Evolutionary conservation across 2,888 invertebrate genomes (phyloP).

Genomic region (Sinohyriopsis cumingii): DNA sequence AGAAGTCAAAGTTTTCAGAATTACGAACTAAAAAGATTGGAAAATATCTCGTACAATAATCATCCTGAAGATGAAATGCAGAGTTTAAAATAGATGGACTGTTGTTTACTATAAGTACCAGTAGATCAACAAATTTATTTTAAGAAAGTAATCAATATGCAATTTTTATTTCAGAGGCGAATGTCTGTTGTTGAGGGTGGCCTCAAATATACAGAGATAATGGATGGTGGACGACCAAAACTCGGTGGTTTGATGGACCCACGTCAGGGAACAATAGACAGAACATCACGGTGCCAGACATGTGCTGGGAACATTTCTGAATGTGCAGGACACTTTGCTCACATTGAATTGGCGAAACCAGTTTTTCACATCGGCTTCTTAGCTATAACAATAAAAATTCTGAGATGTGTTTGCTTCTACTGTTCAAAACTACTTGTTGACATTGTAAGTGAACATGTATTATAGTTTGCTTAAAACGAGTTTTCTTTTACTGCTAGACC

Average conservation of each 20-base stretch:
- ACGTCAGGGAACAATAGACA: slow-evolving; percentile 96
- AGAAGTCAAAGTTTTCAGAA: too few relatives aligned
- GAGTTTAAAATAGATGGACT: too few relatives aligned
- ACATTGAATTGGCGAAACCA: slow-evolving; percentile 97
- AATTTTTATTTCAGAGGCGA: slow-evolving; percentile 80
- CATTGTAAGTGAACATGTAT: slow-evolving; percentile 80
- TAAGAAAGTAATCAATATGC: slow-evolving; percentile 82
- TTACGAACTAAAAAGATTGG: too few relatives aligned
- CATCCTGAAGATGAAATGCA: too few relatives aligned
- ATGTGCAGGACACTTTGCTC: slow-evolving; percentile 99
- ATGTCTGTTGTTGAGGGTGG: slow-evolving; percentile 97
- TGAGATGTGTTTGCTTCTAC: slow-evolving; percentile 99
- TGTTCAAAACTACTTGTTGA: slow-evolving; percentile 97
- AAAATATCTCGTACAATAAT: too few relatives aligned
- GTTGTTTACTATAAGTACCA: too few relatives aligned
- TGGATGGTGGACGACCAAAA: slow-evolving; percentile 98
- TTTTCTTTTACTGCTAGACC: too few relatives aligned
- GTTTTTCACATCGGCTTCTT: slow-evolving; percentile 99
- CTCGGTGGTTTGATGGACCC: slow-evolving; percentile 99
- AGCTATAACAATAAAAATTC: slow-evolving; percentile 95
- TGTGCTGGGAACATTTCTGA: slow-evolving; percentile 91
- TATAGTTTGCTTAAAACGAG: too few relatives aligned
- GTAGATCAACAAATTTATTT: too few relatives aligned
- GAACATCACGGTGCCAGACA: slow-evolving; percentile 79
- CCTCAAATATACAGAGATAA: slow-evolving; percentile 96